Base-by-base conservation (phyloP, 1,140 invertebrate species). In the Drusus annulatus region DNA sequence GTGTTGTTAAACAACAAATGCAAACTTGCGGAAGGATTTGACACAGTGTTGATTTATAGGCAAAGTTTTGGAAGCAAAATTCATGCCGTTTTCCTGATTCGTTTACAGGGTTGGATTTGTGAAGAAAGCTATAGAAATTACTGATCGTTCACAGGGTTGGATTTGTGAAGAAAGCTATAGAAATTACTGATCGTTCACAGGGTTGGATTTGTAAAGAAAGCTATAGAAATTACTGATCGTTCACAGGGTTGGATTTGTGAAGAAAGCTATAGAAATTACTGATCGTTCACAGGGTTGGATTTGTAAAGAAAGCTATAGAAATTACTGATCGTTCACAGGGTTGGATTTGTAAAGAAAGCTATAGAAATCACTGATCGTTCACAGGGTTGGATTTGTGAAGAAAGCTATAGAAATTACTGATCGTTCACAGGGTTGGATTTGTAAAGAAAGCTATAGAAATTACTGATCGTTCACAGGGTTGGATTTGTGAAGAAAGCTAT, bases 41-140 rank as follows among this genome's bases (percentile, higher is more conserved):
- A 65, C 62, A 65, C 31, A 25, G 62, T 65, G 62, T 65, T 65
- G 62, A 65, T 65, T 65, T 65, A 65, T 65, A 65, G 62, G 62
- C 28, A 36, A 65, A 65, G 62, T 65, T 65, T 31, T 15, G 23
- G 62, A 65, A 65, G 62, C 62, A 65, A 28, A 65, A 65, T 65
- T 65, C 62, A 65, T 65, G 25, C 62, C 31, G 45, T 65, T 65
- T 28, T 28, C 62, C 25, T 65, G 62, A 65, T 65, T 31, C 25
- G 62, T 28, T 65, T 15, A 65, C 62, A 65, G 62, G 21, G 62
- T 15, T 7, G 62, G 62, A 65, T 65, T 65, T 65, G 62, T 65
- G 62, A 28, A n/a, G 25, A 65, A 65, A 65, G 23, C 45, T 65
- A 13, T 0, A 1, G 54, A n/a, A 23, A 23, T 45, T 45, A 13